Conservation (phyloP, 2,888 invertebrate genomes). For the Conops quadrifasciatus region DNA sequence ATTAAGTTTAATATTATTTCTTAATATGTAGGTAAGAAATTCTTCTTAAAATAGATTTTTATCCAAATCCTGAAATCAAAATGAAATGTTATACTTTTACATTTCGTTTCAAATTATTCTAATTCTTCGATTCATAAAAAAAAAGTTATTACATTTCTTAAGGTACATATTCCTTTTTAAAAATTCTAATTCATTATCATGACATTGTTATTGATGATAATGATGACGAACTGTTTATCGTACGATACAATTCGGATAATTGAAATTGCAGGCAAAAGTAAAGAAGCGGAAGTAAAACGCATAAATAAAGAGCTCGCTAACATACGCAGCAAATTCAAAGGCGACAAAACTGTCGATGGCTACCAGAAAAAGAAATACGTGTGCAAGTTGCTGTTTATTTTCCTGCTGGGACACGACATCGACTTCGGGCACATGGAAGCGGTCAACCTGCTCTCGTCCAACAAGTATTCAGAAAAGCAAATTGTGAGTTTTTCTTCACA, state of each 20-base stretch:
- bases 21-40: too few relatives aligned
- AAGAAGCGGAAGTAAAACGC: slow-evolving; percentile 99
- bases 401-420: slow-evolving; percentile 98
- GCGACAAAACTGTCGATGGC: slow-evolving; percentile 99
- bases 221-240: neutral
- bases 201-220: too few relatives aligned
- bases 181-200: too few relatives aligned
- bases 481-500: slow-evolving; percentile 75
- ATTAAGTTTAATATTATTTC: too few relatives aligned
- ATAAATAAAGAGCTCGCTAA: slow-evolving; percentile 99
- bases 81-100: too few relatives aligned
- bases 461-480: slow-evolving; percentile 99
- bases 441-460: slow-evolving; percentile 97
- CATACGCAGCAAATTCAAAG: slow-evolving; percentile 99
- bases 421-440: slow-evolving; percentile 99
- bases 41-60: too few relatives aligned
- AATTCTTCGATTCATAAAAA: too few relatives aligned
- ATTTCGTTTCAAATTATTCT: too few relatives aligned
- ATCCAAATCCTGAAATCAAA: too few relatives aligned
- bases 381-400: slow-evolving; percentile 98
- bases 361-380: slow-evolving; percentile 99
- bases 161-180: too few relatives aligned
- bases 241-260: too few relatives aligned
- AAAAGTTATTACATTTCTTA: too few relatives aligned
- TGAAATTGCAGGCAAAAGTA: slow-evolving; percentile 84